phyloP scores from a whole-genome alignment of 2,888 invertebrate genomes.

The Dendrolimus pini region DNA sequence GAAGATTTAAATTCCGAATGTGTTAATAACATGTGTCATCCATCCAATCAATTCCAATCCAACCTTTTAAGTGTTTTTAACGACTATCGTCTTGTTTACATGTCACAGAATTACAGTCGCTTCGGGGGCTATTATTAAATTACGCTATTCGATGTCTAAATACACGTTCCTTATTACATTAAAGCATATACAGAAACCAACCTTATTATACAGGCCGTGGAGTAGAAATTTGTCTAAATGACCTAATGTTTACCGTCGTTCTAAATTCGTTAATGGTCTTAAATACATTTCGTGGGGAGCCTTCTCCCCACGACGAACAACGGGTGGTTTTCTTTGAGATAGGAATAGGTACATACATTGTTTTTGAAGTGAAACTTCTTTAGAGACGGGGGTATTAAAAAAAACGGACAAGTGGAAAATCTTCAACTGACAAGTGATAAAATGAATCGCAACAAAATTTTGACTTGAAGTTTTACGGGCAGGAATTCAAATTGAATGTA shows the following conservation, averaged over 20 bases:
- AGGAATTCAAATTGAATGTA: too few relatives aligned
- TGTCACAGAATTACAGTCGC: neutral
- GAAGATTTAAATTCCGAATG: too few relatives aligned
- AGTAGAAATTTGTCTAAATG: neutral
- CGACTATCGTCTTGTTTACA: neutral
- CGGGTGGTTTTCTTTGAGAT: neutral
- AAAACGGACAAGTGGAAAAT: too few relatives aligned
- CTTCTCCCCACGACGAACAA: neutral
- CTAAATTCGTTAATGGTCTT: neutral
- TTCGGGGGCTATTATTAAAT: neutral
- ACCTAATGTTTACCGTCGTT: neutral
- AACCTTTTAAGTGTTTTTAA: neutral
- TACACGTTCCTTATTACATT: neutral
- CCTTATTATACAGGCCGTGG: neutral
- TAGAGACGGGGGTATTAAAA: too few relatives aligned
- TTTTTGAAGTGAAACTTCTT: too few relatives aligned
- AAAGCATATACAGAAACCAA: neutral
- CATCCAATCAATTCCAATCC: neutral
- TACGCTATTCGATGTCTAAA: neutral
- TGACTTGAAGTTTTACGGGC: too few relatives aligned
- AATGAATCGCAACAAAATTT: too few relatives aligned
- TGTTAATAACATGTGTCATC: too few relatives aligned
- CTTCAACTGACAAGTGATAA: too few relatives aligned
- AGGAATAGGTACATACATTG: too few relatives aligned
- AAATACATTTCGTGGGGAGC: neutral